Conservation (phyloP, 2,888 invertebrate species). For the Nymphalis polychloros region DNA sequence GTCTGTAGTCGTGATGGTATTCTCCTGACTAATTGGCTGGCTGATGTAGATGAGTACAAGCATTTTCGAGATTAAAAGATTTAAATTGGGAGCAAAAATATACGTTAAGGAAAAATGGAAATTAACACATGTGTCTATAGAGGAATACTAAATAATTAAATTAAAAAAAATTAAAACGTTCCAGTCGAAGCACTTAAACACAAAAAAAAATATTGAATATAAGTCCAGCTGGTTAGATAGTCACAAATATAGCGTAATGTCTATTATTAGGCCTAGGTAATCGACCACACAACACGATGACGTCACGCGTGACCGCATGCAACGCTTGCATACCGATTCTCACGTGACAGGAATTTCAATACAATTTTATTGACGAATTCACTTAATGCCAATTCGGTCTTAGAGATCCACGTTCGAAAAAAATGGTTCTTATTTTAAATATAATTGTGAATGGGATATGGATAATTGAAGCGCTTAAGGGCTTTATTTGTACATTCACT, state of each 20-base stretch:
- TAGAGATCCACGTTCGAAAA: background rate
- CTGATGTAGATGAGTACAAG: too few relatives aligned
- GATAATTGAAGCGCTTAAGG: too few relatives aligned
- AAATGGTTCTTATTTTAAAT: background rate
- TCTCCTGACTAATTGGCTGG: too few relatives aligned
- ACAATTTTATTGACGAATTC: slow-evolving; percentile 21
- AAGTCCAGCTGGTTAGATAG: background rate
- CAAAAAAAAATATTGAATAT: background rate
- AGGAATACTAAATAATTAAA: too few relatives aligned
- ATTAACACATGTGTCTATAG: too few relatives aligned
- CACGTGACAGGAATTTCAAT: slow-evolving; percentile 33
- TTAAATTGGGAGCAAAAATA: too few relatives aligned
- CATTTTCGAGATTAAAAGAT: too few relatives aligned
- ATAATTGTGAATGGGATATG: too few relatives aligned
- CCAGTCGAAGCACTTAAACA: background rate
- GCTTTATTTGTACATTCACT: too few relatives aligned
- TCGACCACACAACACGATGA: slow-evolving; percentile 31
- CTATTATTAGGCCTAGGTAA: slow-evolving; percentile 26
- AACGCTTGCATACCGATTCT: slow-evolving; percentile 39
- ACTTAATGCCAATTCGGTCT: slow-evolving; percentile 28
- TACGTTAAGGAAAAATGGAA: too few relatives aligned
- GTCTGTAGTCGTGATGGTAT: too few relatives aligned
- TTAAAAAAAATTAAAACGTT: too few relatives aligned
- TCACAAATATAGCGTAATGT: slow-evolving; percentile 35
- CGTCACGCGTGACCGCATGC: slow-evolving; percentile 20